A percentile compares a stretch with the other conserved stretches of the same genome.
phyloP scores from a whole-genome alignment of 2,797 vertebrate species.

The Hydrophis major region DNA sequence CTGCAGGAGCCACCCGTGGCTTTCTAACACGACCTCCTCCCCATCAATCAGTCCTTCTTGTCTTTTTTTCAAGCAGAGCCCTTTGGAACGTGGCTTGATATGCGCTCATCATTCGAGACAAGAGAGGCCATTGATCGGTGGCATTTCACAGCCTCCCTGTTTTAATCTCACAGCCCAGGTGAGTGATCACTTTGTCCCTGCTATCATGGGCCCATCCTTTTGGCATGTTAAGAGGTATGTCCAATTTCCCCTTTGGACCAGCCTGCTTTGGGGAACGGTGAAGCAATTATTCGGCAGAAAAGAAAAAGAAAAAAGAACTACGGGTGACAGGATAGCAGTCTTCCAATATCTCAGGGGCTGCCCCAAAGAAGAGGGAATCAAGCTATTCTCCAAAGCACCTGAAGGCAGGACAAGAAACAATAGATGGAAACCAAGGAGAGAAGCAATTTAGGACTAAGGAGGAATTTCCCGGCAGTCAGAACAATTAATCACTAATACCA shows the following conservation, averaged over 20 bases:
- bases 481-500: too few relatives aligned
- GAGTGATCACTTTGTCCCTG: not conserved
- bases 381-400: too few relatives aligned
- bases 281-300: not conserved
- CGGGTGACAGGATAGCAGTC: too few relatives aligned
- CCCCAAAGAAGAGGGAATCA: too few relatives aligned
- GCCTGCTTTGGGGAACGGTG: not conserved
- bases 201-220: not conserved
- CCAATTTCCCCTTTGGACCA: not conserved
- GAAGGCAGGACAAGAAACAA: too few relatives aligned
- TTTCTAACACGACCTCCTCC: not conserved
- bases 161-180: not conserved
- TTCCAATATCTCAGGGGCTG: too few relatives aligned
- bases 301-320: too few relatives aligned
- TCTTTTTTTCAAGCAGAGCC: not conserved
- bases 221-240: not conserved
- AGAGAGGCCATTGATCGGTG: constrained; percentile 8
- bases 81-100: not conserved
- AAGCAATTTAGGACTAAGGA: too few relatives aligned
- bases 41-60: not conserved
- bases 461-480: too few relatives aligned
- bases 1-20: not conserved
- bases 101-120: not conserved
- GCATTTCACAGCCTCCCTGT: not conserved
- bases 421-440: too few relatives aligned